Percentiles rank a stretch among this genome's conserved stretches.
Evolutionary conservation across 2,113 vertebrate genomes (phyloP).

Genomic region (Siniperca chuatsi): DNA sequence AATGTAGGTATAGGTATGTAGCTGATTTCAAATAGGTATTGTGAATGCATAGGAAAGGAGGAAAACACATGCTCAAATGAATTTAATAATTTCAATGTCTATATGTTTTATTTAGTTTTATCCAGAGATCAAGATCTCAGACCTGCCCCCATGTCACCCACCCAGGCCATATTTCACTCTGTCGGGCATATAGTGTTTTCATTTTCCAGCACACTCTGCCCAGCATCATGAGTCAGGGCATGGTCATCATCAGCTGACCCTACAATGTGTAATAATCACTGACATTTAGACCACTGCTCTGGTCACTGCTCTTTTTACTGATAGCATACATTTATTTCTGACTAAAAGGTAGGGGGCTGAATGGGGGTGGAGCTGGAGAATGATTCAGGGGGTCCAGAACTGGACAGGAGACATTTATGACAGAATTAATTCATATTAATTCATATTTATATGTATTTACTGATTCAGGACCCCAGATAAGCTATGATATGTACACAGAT

Average conservation of each 20-base stretch:
- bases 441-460: background rate
- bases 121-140: background rate
- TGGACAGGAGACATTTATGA: background rate
- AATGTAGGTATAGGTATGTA: background rate
- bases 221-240: constrained; percentile 13
- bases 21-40: background rate
- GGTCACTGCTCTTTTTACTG: background rate
- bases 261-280: background rate
- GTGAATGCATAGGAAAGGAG: background rate
- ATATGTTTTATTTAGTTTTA: constrained; percentile 11
- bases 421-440: background rate
- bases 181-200: background rate
- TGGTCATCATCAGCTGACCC: constrained; percentile 24
- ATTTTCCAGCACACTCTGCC: background rate
- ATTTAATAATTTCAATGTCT: background rate
- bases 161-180: constrained; percentile 4
- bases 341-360: background rate
- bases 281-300: constrained; percentile 7
- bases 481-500: background rate
- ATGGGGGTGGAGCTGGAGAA: background rate
- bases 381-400: background rate
- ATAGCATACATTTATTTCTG: background rate
- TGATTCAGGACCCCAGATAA: background rate
- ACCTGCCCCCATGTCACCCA: background rate
- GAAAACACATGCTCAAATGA: background rate